These are phyloP conservation scores for Dolichallabes microphthalmus DNA, from an alignment of 2,113 vertebrate species.

Conservation along the genomic window DNA sequence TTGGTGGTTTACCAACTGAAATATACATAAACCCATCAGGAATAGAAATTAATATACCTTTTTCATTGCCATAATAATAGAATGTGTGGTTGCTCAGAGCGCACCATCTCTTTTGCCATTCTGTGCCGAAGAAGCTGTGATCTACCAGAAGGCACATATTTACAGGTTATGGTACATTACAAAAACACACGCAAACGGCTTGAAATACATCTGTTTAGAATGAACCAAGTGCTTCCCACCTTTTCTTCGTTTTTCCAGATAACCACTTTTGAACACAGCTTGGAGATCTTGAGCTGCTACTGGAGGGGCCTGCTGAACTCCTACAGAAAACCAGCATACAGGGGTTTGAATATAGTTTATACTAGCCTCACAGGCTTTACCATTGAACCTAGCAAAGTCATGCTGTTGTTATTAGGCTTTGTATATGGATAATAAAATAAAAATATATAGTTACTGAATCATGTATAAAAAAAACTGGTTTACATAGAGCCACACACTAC, in stretches of 20 bases:
- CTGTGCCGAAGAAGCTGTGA: conserved; percentile 93
- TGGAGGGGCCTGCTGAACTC: conserved; percentile 80
- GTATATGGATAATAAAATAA: background rate
- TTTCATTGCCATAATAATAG: conserved; percentile 95
- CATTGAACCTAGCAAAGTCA: background rate
- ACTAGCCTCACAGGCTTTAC: background rate
- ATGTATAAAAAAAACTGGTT: background rate
- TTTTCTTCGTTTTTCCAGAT: conserved; percentile 96
- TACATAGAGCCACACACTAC: conserved; percentile 26
- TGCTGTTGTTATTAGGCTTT: conserved; percentile 1
- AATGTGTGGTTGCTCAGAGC: conserved; percentile 83
- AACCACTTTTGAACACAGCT: conserved; percentile 85
- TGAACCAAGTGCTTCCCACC: conserved; percentile 64
- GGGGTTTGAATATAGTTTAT: conserved; percentile 11
- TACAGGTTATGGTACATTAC: background rate
- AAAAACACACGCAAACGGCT: background rate
- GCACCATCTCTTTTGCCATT: conserved; percentile 98
- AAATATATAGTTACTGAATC: conserved; percentile 5
- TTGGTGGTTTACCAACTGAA: background rate
- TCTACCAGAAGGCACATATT: conserved; percentile 71
- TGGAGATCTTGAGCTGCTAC: conserved; percentile 88
- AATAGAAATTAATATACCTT: conserved; percentile 75
- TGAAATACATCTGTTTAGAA: conserved; percentile 17
- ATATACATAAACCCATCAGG: background rate
- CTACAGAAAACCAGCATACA: conserved; percentile 64